phyloP scores from a whole-genome alignment of 2,797 vertebrate species.

The Argentina silus region DNA sequence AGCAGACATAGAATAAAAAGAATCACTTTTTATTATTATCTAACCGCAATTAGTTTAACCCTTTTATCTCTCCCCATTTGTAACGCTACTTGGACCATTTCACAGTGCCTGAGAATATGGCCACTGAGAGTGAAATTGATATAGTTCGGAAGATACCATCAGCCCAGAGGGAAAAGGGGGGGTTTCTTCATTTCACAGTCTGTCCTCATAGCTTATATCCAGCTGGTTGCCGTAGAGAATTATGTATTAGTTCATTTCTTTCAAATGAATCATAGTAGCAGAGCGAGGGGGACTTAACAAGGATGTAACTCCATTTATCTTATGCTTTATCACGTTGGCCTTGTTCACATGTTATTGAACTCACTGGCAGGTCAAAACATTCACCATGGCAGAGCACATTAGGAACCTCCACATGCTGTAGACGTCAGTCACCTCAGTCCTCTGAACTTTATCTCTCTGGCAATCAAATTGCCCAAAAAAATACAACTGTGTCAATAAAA shows the following conservation, averaged over 20 bases:
- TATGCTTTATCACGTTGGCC: slow-evolving; percentile 11
- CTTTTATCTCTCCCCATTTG: slow-evolving; percentile 83
- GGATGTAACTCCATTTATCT: not conserved
- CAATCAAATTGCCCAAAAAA: not conserved
- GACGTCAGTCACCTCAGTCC: not conserved
- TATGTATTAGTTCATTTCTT: slow-evolving; percentile 36
- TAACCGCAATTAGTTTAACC: slow-evolving; percentile 83
- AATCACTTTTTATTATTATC: slow-evolving; percentile 80
- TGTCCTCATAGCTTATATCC: slow-evolving; percentile 76
- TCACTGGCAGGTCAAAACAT: not conserved
- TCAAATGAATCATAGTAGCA: slow-evolving; percentile 32
- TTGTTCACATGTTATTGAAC: not conserved
- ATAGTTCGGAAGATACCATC: slow-evolving; percentile 80
- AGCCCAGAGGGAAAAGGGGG: slow-evolving; percentile 74
- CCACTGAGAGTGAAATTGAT: slow-evolving; percentile 79
- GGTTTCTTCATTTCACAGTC: slow-evolving; percentile 77
- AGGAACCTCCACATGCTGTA: not conserved
- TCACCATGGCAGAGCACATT: not conserved
- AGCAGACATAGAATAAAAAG: slow-evolving; percentile 76
- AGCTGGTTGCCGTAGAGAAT: slow-evolving; percentile 54
- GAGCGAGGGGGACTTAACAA: slow-evolving; percentile 2
- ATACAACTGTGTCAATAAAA: not conserved
- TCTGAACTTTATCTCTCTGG: slow-evolving; percentile 25
- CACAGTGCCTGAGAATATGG: slow-evolving; percentile 78
- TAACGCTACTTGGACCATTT: slow-evolving; percentile 82